Base-by-base conservation (phyloP, 2,113 vertebrate genomes). In the Hydropotes inermis region DNA sequence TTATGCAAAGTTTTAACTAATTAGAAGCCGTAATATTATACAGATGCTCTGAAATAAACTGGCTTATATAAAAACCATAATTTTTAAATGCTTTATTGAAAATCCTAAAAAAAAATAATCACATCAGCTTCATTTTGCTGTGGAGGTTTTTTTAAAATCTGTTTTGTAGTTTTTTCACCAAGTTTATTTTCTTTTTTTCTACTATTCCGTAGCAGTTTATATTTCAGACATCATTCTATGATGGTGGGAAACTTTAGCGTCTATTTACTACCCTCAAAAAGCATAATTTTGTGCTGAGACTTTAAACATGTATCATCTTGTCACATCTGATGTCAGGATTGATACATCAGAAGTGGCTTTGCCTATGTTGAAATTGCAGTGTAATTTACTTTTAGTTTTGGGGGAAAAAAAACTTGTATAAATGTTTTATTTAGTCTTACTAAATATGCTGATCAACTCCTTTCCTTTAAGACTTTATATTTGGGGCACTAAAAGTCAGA, bases 1-100 rank as follows among this genome's bases (percentile, higher is more conserved):
- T 58, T 96, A n/a, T 67, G 90, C 89, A 58, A 94, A 97, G 33
- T 45, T 98, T 97, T 89, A 81, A 61, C 84, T 96, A 0, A 94
- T 95, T 97, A 93, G 1, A 43, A 54, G 52, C 50, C 27, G 21
- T 78, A 33, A 1, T 97, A 54, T 6, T 30, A n/a, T 81, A 87
- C 21, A 95, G 79, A 92, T 43, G 21, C n/a, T 58, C 6, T 74
- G 36, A 84, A 60, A 50, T 55, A 92, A 89, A 15, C 11, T 25
- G 28, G 3, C 4, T 87, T 30, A 16, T 55, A 23, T 67, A 28
- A 17, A 89, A 85, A 21, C 1, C 33, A 39, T 83, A 28, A 28
- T n/a, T 83, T 85, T 17, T 54, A 93, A 87, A 58, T 28, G 11
- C 3, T 10, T 74, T 16, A 81, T 50, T 82, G 21, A 54, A 93